Evolutionary conservation across 2,888 invertebrate genomes (phyloP).

Genomic region (Mythimna impura): DNA sequence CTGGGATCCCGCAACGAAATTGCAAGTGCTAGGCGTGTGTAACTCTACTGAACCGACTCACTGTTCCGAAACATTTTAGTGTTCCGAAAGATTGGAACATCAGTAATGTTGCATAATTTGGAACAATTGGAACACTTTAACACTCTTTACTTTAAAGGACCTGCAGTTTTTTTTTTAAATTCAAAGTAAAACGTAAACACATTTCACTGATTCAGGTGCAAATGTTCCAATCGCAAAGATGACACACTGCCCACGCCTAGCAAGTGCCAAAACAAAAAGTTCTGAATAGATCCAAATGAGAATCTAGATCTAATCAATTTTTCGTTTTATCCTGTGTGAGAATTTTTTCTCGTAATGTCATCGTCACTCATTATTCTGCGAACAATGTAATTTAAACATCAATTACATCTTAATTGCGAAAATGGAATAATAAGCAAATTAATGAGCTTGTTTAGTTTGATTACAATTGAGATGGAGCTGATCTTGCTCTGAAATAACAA

Average conservation of each 20-base stretch:
- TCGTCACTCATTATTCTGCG: slow-evolving; percentile 16
- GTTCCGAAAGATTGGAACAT: no score
- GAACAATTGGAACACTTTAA: no score
- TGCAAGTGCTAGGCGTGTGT: background rate
- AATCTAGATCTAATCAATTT: background rate
- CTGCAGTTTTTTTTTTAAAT: no score
- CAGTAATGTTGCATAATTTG: no score
- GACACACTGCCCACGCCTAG: no score
- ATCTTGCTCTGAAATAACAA: slow-evolving; percentile 70
- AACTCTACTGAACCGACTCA: no score
- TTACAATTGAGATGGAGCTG: slow-evolving; percentile 65
- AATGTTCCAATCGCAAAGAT: no score
- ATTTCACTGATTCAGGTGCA: no score
- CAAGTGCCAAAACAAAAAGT: background rate
- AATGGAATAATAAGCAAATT: slow-evolving; percentile 59
- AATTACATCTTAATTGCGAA: slow-evolving; percentile 49
- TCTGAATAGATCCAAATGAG: background rate
- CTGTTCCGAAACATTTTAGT: no score
- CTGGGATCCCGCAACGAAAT: background rate
- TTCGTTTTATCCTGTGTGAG: background rate
- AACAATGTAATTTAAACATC: slow-evolving; percentile 39
- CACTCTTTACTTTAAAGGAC: no score
- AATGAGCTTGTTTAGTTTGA: slow-evolving; percentile 64
- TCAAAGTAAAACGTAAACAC: no score
- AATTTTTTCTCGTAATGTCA: slow-evolving; percentile 32